Percentiles rank a stretch among this genome's conserved stretches.
Conservation (phyloP, 2,888 invertebrate species). For the Hirtodrosophila trivittata region DNA sequence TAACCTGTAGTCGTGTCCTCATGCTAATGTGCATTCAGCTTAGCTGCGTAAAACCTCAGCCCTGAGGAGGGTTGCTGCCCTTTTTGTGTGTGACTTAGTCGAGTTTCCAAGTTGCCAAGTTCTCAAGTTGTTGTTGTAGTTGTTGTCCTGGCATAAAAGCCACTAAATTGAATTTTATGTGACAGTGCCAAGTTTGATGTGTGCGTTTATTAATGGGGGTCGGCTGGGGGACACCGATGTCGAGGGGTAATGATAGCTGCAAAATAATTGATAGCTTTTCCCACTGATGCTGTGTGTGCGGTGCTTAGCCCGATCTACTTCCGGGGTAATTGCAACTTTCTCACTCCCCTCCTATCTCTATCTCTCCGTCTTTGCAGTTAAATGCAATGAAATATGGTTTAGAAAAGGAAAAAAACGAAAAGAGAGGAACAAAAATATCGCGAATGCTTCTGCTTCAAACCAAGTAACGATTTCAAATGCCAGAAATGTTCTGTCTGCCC, state of each 20-base stretch:
- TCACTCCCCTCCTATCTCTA: too few relatives aligned
- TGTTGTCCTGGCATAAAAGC: conserved; percentile 50
- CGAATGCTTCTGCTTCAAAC: conserved; percentile 48
- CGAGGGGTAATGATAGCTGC: conserved; percentile 56
- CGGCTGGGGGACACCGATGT: neutral
- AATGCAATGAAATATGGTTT: conserved; percentile 72
- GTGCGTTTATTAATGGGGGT: conserved; percentile 69
- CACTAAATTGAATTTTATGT: conserved; percentile 78
- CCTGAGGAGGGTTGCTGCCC: conserved; percentile 55
- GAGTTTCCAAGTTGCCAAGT: conserved; percentile 25
- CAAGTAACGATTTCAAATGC: conserved; percentile 58
- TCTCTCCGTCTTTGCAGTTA: conserved; percentile 33
- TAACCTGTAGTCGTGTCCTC: conserved; percentile 47
- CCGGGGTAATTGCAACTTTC: conserved; percentile 46
- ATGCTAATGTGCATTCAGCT: conserved; percentile 76
- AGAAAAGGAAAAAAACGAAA: too few relatives aligned
- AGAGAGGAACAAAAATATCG: conserved; percentile 51
- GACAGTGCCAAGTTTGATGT: conserved; percentile 70
- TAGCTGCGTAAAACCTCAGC: conserved; percentile 50
- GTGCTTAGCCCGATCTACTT: neutral
- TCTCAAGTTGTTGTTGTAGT: conserved; percentile 20
- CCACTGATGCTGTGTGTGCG: neutral
- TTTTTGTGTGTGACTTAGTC: conserved; percentile 37
- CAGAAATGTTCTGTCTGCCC: conserved; percentile 48
- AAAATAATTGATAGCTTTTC: conserved; percentile 52